These are phyloP conservation scores for Orchestia grillus DNA, from an alignment of 1,140 invertebrate genomes.

Conservation along the genomic window DNA sequence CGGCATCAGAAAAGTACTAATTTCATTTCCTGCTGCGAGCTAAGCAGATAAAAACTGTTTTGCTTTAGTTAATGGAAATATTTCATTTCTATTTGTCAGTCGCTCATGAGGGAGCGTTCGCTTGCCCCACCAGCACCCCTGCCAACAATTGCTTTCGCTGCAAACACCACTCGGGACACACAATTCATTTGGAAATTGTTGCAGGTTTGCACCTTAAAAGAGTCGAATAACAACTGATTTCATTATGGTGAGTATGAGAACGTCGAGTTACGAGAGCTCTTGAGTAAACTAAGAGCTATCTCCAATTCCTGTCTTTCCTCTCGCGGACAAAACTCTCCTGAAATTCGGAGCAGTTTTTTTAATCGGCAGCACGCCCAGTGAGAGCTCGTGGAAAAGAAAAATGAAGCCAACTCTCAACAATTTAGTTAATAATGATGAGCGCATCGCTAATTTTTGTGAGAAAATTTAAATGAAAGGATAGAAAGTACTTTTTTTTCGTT, in stretches of 20 bases:
- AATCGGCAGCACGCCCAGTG: background rate
- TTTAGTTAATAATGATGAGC: background rate
- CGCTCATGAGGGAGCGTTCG: background rate
- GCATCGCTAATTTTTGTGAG: background rate
- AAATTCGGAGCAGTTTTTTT: background rate
- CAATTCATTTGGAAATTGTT: background rate
- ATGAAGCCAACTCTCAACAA: background rate
- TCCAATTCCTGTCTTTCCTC: background rate
- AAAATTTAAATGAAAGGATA: background rate
- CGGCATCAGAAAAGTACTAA: background rate
- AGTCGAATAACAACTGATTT: background rate
- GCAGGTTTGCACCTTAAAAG: background rate
- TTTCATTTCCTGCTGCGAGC: background rate
- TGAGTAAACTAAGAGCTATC: background rate
- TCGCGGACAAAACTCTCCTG: background rate
- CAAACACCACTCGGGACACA: background rate
- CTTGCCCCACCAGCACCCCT: background rate
- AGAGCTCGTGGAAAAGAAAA: background rate
- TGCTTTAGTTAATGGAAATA: background rate
- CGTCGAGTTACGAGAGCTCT: too few relatives aligned
- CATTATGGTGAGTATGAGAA: background rate
- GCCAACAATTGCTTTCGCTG: background rate
- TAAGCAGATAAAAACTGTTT: background rate
- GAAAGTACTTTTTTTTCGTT: background rate
- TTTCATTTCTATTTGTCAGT: background rate